Evolutionary conservation across 2,888 invertebrate genomes (phyloP).

Genomic region (Pandemis cinnamomeana): DNA sequence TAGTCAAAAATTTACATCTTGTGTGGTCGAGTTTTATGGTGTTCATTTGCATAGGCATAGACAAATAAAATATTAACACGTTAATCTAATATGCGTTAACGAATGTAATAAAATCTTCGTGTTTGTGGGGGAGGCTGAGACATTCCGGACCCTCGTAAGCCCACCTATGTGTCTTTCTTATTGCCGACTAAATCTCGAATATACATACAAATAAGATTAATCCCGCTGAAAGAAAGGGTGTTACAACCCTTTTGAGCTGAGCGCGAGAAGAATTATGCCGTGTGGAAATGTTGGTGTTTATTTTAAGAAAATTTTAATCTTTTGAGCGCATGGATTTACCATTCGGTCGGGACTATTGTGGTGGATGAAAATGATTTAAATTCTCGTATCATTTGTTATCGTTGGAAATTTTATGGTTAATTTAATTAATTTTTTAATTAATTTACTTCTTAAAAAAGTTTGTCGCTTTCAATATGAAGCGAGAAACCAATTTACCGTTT

Average conservation of each 20-base stretch:
- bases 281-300: slow-evolving; percentile 39
- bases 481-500: no score
- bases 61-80: slow-evolving; percentile 73
- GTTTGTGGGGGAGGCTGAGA: slow-evolving; percentile 77
- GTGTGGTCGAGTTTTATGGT: slow-evolving; percentile 22
- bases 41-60: slow-evolving; percentile 71
- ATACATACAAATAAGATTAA: slow-evolving; percentile 85
- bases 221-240: slow-evolving; percentile 82
- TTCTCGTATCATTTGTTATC: neutral
- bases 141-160: slow-evolving; percentile 80
- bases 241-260: slow-evolving; percentile 63
- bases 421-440: neutral
- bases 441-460: no score
- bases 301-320: slow-evolving; percentile 38
- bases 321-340: slow-evolving; percentile 23
- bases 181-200: slow-evolving; percentile 83
- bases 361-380: neutral
- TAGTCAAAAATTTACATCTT: slow-evolving; percentile 35
- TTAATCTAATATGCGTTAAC: slow-evolving; percentile 81
- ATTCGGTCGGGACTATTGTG: slow-evolving; percentile 10
- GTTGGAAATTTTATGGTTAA: neutral
- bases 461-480: no score
- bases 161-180: slow-evolving; percentile 84
- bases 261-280: slow-evolving; percentile 39
- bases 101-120: slow-evolving; percentile 81